Evolutionary conservation across 2,888 invertebrate species (phyloP).

Genomic region (Neoaliturus tenellus): DNA sequence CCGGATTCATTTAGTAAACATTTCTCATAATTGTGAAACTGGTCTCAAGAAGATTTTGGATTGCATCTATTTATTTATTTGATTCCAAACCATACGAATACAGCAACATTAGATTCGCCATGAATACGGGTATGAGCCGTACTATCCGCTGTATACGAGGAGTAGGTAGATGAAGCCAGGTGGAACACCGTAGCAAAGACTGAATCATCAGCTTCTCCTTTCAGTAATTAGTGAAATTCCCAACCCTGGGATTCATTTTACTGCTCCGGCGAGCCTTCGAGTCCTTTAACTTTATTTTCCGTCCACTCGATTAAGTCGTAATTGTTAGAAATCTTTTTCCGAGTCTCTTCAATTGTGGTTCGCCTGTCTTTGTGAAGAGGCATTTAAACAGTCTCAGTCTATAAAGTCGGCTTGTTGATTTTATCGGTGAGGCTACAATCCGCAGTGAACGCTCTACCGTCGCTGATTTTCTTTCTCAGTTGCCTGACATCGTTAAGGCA

Average conservation of each 20-base stretch:
- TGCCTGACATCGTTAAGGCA: not conserved
- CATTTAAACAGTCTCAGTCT: slow-evolving; percentile 26
- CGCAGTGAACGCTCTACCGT: not conserved
- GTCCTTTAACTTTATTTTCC: slow-evolving; percentile 28
- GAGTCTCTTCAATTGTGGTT: slow-evolving; percentile 28
- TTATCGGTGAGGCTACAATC: slow-evolving; percentile 3
- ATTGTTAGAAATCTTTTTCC: slow-evolving; percentile 33
- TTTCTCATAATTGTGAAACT: too few relatives aligned
- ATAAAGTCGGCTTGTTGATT: slow-evolving; percentile 26
- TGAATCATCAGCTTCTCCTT: not conserved
- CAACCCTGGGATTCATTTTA: slow-evolving; percentile 15
- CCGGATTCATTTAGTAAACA: too few relatives aligned
- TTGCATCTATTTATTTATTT: too few relatives aligned
- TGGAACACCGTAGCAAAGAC: too few relatives aligned
- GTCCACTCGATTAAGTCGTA: slow-evolving; percentile 28
- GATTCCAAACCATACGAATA: too few relatives aligned
- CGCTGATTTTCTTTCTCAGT: not conserved
- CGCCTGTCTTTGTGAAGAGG: slow-evolving; percentile 33
- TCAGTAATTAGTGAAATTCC: slow-evolving; percentile 27
- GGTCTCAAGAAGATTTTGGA: too few relatives aligned
- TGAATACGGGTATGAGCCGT: too few relatives aligned
- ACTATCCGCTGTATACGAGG: too few relatives aligned
- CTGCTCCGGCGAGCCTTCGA: not conserved
- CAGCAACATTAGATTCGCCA: too few relatives aligned
- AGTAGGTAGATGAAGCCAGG: too few relatives aligned